phyloP scores from a whole-genome alignment of 2,113 vertebrate species.

The Xyrauchen texanus region DNA sequence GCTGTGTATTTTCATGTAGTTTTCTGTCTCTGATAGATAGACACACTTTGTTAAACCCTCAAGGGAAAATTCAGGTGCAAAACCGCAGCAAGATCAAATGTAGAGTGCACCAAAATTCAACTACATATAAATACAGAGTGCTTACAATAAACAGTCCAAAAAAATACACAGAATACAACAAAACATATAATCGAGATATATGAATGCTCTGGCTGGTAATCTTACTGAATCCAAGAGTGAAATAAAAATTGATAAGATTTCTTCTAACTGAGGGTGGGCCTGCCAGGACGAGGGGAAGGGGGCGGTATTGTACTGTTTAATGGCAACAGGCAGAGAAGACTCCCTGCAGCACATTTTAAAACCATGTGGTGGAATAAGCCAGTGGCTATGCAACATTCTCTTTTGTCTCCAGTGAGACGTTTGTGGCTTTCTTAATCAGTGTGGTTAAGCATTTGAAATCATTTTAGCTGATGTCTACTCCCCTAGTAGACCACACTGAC shows the following conservation, averaged over 20 bases:
- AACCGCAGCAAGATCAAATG: neutral
- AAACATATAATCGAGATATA: conserved; percentile 14
- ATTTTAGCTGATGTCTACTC: too few species aligned
- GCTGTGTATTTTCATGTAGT: conserved; percentile 13
- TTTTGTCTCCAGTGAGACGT: too few species aligned
- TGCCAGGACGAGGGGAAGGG: neutral
- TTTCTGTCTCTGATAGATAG: neutral
- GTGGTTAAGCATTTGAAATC: too few species aligned
- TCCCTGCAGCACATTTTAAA: neutral
- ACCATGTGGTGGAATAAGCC: too few species aligned
- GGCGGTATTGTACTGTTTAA: neutral
- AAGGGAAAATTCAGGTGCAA: neutral
- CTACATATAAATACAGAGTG: neutral
- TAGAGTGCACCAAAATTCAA: neutral
- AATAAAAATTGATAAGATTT: neutral
- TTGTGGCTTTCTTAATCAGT: too few species aligned
- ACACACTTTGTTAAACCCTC: neutral
- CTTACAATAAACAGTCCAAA: neutral
- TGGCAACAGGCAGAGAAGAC: conserved; percentile 22
- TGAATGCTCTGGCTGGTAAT: neutral
- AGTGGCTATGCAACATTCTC: neutral
- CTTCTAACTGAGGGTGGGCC: conserved; percentile 12
- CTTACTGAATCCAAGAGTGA: conserved; percentile 9
- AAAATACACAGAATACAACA: neutral
- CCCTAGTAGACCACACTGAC: too few species aligned